Base-by-base conservation (phyloP, 2,888 invertebrate genomes). In the Plebejus melissa region DNA sequence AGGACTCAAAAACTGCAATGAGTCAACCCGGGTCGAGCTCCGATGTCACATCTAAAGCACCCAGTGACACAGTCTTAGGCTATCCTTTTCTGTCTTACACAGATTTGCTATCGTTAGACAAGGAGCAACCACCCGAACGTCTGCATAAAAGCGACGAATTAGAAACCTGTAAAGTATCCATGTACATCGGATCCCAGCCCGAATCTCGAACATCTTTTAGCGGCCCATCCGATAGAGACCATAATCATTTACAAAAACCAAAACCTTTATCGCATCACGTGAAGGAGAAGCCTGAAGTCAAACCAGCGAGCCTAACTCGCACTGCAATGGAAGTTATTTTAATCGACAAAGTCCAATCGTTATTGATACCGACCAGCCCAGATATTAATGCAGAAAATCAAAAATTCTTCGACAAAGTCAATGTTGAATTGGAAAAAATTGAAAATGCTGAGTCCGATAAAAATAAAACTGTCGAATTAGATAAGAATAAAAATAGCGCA, bases 321-420 rank as follows among this genome's bases (percentile, higher is more conserved):
- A 94, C 94, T 32, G 95, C 94, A 36, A 93, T 94, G 88, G 93
- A 94, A 82, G 94, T 94, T 69, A 94, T 95, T 76, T 86, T 94
- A 11, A 90, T 94, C 78, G 94, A 95, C 79, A 94, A 90, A 85
- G 93, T 94, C 1, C 94, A 92, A 74, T 87, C 88, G 60, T 79
- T 93, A 65, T 84, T 93, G 75, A 81, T 92, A 78, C 90, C 92
- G 1, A 84, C 92, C 38, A 88, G 90, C 41, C 91, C 93, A 22
- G 88, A 88, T 0, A 76, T 80, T 11, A 82, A 83, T 76, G 79
- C 80, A 71, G 81, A 83, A 74, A 86, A 87, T 38, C 83, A 85
- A 77, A 87, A 90, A 79, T 93, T 93, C 81, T 92, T 93, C 80
- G 85, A 86, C 77, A 89, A 92, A 76, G 90, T 92, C 0, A 89